Conservation (phyloP, 1,140 invertebrate genomes). For the Hirudo medicinalis region DNA sequence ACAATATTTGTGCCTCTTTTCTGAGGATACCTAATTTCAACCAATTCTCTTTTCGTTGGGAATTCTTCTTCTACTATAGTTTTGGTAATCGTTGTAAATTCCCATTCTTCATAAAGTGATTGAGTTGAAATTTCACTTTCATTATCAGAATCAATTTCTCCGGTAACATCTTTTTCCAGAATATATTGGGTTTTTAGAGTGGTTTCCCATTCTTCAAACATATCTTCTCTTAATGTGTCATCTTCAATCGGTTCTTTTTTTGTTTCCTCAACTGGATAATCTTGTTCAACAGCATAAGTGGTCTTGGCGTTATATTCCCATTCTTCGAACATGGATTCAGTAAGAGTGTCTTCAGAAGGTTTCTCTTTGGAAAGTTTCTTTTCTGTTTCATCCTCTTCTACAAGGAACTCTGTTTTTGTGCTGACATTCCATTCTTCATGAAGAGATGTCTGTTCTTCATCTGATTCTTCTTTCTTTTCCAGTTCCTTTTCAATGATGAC, state of each 20-base stretch:
- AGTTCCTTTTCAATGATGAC: constrained; percentile 6
- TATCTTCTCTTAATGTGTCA: not conserved
- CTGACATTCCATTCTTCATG: constrained; percentile 13
- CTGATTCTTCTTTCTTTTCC: not conserved
- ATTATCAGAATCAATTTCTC: constrained; percentile 7
- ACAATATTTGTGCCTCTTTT: constrained; percentile 3
- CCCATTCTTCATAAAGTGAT: constrained; percentile 17
- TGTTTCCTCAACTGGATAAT: not conserved
- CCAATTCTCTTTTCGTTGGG: not conserved
- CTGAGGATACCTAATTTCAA: constrained; percentile 12
- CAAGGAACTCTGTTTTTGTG: not conserved
- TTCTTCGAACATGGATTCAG: constrained; percentile 14
- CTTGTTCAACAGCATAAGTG: constrained; percentile 2
- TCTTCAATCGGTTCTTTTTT: not conserved
- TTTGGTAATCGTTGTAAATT: constrained; percentile 9
- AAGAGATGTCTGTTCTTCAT: not conserved
- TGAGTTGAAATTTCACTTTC: constrained; percentile 13
- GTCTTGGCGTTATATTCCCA: constrained; percentile 13
- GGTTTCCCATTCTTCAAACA: constrained; percentile 9
- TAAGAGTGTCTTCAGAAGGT: not conserved
- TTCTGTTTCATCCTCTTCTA: not conserved
- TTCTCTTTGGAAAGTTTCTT: not conserved
- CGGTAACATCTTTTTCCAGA: constrained; percentile 4
- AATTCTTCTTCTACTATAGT: constrained; percentile 15
- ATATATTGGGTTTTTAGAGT: not conserved